Evolutionary conservation across 2,797 vertebrate genomes (phyloP).

Genomic region (Scarus forsteni): DNA sequence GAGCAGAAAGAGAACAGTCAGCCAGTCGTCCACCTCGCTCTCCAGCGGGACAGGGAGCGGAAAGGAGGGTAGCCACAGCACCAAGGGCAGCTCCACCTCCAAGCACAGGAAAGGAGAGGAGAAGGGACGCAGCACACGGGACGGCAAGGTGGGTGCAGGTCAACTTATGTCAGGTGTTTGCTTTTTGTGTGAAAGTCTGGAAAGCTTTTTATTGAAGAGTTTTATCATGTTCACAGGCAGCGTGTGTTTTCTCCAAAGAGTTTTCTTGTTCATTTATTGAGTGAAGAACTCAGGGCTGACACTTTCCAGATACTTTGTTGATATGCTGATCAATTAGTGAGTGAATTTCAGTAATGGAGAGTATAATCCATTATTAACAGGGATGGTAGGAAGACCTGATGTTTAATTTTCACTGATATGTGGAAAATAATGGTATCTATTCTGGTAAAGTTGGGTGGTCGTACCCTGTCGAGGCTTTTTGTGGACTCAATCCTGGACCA

Average conservation of each 20-base stretch:
- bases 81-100: conserved; percentile 87
- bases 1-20: conserved; percentile 93
- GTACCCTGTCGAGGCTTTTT: too few relatives aligned
- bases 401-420: too few relatives aligned
- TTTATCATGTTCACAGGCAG: conserved; percentile 37
- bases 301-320: too few relatives aligned
- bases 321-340: too few relatives aligned
- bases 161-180: background rate
- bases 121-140: conserved; percentile 89
- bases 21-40: conserved; percentile 92
- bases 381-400: too few relatives aligned
- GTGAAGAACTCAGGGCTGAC: too few relatives aligned
- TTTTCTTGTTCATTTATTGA: background rate
- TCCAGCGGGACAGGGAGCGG: conserved; percentile 87
- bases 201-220: conserved; percentile 19
- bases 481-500: too few relatives aligned
- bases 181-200: conserved; percentile 4
- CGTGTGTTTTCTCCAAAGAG: background rate
- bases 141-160: conserved; percentile 87
- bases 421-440: too few relatives aligned
- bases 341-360: too few relatives aligned
- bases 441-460: too few relatives aligned
- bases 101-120: conserved; percentile 95
- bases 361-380: too few relatives aligned
- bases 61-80: conserved; percentile 88